phyloP scores from a whole-genome alignment of 2,888 invertebrate species.

The Adela reaumurella region DNA sequence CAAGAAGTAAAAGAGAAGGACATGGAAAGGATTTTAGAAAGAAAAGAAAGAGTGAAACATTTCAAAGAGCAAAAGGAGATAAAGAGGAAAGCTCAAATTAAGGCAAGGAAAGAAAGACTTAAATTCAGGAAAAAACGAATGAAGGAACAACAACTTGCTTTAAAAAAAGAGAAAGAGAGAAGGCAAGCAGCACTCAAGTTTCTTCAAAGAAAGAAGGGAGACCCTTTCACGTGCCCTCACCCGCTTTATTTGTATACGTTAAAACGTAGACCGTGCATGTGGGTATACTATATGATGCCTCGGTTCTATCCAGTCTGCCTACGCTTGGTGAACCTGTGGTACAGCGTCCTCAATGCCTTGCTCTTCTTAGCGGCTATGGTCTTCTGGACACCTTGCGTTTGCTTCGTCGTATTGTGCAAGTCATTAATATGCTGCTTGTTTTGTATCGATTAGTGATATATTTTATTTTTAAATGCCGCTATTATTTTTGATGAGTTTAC shows the following conservation, averaged over 20 bases:
- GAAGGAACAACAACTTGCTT: background rate
- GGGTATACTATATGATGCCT: background rate
- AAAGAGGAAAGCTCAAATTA: background rate
- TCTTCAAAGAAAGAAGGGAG: background rate
- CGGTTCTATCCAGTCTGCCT: background rate
- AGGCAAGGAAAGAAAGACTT: background rate
- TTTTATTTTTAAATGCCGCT: too few species aligned
- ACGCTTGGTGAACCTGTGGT: background rate
- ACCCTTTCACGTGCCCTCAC: background rate
- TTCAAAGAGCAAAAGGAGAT: background rate
- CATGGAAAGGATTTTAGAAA: background rate
- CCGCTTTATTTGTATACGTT: background rate
- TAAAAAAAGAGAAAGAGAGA: background rate
- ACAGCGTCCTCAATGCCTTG: background rate
- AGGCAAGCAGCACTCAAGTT: background rate
- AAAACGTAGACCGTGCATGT: background rate
- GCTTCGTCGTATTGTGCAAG: background rate
- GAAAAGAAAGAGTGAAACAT: background rate
- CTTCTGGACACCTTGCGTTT: background rate
- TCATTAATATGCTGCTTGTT: background rate
- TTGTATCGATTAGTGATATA: background rate
- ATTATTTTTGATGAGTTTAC: too few species aligned
- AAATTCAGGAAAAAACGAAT: background rate
- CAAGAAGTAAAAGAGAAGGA: background rate
- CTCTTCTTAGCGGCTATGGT: background rate